Evolutionary conservation across 2,113 vertebrate species (phyloP).

Genomic region (Archilochus colubris): DNA sequence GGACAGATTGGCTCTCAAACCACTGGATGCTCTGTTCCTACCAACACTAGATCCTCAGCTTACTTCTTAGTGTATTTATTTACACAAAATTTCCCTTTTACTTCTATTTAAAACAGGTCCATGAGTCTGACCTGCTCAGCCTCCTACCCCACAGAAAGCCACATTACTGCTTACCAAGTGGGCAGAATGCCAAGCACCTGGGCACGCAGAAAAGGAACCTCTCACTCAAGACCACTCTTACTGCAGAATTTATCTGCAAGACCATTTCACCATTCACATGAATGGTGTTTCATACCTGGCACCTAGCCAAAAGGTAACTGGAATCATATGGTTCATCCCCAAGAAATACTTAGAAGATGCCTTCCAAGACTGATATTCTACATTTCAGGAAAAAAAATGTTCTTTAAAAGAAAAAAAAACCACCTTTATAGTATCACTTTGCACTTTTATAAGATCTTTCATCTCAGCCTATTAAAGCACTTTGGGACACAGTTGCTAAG

Average conservation of each 20-base stretch:
- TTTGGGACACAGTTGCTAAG: background rate
- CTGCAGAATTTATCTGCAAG: background rate
- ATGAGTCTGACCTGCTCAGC: background rate
- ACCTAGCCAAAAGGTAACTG: background rate
- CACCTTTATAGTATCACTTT: slow-evolving; percentile 6
- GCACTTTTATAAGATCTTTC: slow-evolving; percentile 29
- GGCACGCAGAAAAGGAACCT: background rate
- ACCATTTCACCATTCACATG: background rate
- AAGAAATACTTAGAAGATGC: background rate
- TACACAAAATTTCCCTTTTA: background rate
- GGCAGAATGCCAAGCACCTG: background rate
- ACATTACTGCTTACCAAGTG: background rate
- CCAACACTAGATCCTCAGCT: background rate
- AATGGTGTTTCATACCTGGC: background rate
- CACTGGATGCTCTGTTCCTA: background rate
- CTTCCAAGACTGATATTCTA: background rate
- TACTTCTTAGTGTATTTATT: background rate
- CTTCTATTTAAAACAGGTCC: background rate
- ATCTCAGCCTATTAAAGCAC: slow-evolving; percentile 26
- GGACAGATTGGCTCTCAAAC: background rate
- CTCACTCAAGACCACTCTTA: background rate
- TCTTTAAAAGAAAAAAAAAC: background rate
- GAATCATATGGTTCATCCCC: background rate
- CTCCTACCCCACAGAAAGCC: background rate
- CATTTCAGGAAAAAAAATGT: background rate